Evolutionary conservation across 2,113 vertebrate species (phyloP), one percentile per base, ranked within the genome.

Genomic region (Nothoprocta pentlandii): DNA sequence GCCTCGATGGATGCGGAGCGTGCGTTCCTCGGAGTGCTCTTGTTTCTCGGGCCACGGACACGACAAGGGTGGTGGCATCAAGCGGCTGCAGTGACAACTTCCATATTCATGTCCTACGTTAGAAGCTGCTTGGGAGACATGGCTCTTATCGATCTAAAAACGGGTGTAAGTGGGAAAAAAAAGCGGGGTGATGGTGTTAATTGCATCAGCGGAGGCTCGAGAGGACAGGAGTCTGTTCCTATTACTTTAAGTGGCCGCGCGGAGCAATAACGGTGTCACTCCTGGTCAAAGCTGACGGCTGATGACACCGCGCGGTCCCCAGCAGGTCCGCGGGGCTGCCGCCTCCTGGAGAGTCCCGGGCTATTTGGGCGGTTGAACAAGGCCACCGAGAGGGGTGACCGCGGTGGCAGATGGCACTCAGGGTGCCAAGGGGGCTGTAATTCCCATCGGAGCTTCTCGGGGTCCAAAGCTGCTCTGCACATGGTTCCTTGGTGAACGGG

Each of bases 281-380:
- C 16, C 85, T 92, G 25, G 64, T 96, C 93, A 89, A 6, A n/a
- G 69, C 70, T 94, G 95, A 96, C 6, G 85, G 74, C 85, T 93
- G 93, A 64, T 76, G 90, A n/a, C 93, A 63, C 22, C 1, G 39
- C 26, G 28, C 20, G 25, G 20, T 61, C 71, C 83, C 76, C 49
- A 10, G 67, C 69, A 44, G 66, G 64, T 17, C 5, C 16, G 0
- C 0, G 0, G 30, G 47, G 53, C 79, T 6, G 58, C 42, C 54
- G 21, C 69, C 79, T 77, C 41, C 36, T 21, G 58, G 42, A 22
- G 42, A 19, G 19, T 30, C 30, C 73, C 56, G 9, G 54, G 1
- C 69, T 9, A 0, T 6, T 42, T 1, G 6, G 76, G 47, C 2
- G 22, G 19, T 42, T 11, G n/a, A 36, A 36, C 5, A 2, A 21